Base-by-base conservation (phyloP, 1,140 invertebrate genomes). In the Leptopilina clavipes region DNA sequence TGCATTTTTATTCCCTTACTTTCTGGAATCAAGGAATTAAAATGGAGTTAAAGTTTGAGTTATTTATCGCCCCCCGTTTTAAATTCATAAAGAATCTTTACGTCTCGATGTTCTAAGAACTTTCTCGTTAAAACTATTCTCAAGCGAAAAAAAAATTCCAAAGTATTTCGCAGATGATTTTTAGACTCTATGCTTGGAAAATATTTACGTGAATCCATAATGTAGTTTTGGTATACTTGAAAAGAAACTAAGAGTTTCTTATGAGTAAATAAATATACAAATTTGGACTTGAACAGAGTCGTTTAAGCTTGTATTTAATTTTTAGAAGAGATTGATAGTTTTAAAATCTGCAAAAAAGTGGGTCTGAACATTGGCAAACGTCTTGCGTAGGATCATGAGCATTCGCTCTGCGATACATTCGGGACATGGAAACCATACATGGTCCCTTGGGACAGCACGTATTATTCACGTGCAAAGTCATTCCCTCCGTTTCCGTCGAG, bases 401-500 rank as follows among this genome's bases (percentile, higher is more conserved):
- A 65, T 65, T 65, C 22, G n/a, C 59, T 65, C 3, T 65, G 25
- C 59, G 70, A 73, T 74, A 76, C 74, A 74, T 72, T 76, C n/a
- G 76, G 72, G 72, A 40, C 72, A 76, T 54, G n/a, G 19, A 25
- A 59, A 74, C 59, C 76, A 73, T 77, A 72, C 75, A 48, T 71
- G 76, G 31, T 81, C 80, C 75, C 82, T 11, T 22, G 80, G 74
- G 82, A 79, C 19, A 65, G 11, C 37, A 76, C 79, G 81, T 89
- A 90, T 91, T 90, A 89, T 89, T 86, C 85, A 82, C 83, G 83
- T 88, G 85, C 84, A 85, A 85, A 89, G 81, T 85, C 81, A 70
- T 79, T 77, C 71, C 25, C 73, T 48, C 25, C 1, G 52, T 79
- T 78, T 56, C 71, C 74, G 25, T 11, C n/a, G 25, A 65, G 59